Evolutionary conservation across 2,888 invertebrate genomes (phyloP).

Genomic region (Athalia circularis): DNA sequence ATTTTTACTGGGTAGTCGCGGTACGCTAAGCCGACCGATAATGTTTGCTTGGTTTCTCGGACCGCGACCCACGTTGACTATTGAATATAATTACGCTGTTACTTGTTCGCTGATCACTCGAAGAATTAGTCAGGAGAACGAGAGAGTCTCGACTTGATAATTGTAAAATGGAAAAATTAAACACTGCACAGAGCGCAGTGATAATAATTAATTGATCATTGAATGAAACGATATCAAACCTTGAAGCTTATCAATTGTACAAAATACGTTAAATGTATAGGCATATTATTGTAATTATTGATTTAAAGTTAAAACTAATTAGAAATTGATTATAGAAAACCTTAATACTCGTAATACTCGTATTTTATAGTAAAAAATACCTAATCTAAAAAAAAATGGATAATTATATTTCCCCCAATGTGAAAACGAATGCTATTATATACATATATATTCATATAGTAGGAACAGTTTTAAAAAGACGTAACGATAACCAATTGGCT

Average conservation of each 20-base stretch:
- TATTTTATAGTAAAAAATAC: constrained; percentile 60
- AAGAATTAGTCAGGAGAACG: background rate
- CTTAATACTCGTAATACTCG: constrained; percentile 61
- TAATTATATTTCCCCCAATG: constrained; percentile 50
- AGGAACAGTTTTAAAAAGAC: too few relatives aligned
- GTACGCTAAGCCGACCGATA: constrained; percentile 52
- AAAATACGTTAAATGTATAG: constrained; percentile 69
- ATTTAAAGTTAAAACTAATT: constrained; percentile 58
- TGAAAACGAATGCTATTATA: constrained; percentile 51
- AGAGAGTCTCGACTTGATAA: constrained; percentile 37
- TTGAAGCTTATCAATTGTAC: constrained; percentile 69
- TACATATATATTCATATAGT: background rate
- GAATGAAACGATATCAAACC: constrained; percentile 60
- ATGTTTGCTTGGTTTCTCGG: constrained; percentile 56
- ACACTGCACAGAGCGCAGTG: constrained; percentile 36
- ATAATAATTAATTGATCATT: constrained; percentile 52
- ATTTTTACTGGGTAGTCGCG: constrained; percentile 48
- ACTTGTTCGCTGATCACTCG: too few relatives aligned
- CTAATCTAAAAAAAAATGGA: constrained; percentile 44
- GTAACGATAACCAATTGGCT: too few relatives aligned
- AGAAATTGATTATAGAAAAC: constrained; percentile 57
- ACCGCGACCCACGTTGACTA: constrained; percentile 51
- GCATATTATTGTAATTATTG: constrained; percentile 60
- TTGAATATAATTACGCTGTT: background rate
- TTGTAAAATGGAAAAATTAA: constrained; percentile 55